Evolutionary conservation across 2,797 vertebrate genomes (phyloP), one percentile per base, ranked within the genome.

Genomic region (Melanotaenia parkinsoni): DNA sequence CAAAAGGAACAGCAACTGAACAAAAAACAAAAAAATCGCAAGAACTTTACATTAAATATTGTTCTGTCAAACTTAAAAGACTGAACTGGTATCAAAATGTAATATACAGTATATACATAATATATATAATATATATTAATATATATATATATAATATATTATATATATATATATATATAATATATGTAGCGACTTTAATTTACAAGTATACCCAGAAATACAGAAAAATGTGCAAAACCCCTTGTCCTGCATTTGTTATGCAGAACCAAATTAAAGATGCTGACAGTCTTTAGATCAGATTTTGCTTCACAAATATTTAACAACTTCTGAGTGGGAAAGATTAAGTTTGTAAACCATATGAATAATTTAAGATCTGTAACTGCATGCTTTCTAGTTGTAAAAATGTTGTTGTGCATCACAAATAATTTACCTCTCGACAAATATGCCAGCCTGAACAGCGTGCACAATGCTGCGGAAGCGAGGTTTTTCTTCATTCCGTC

Each of bases 391-490:
- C 20, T 73, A 53, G 50, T 16, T 58, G 63, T 69, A 40, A 43
- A 47, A 32, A 26, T 37, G 51, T 66, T 76, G 59, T 78, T 70
- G 54, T 69, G 28, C 53, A 3, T n/a, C 28, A 30, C 13, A n/a
- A 58, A 38, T 24, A 67, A 24, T 70, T 70, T 84, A 99, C 98
- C 98, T 97, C 91, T 99, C 98, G 18, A 99, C 98, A 80, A 99
- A 99, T 91, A 99, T 99, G 53, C 98, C 98, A 56, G 98, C 98
- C 93, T 99, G 98, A 45, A 99, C 98, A 0, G 97, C 98, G 1
- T 99, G 98, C 58, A 99, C 98, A 0, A 99, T 99, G 93, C 95
- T 99, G 77, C 96, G 95, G 90, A 99, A 99, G 3, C 96, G 92
- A 0, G 97, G 98, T 56, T 99, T 99, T 83, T 99, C 98, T 65